A percentile compares a stretch with the other conserved stretches of the same genome.
These are phyloP conservation scores for Paraplagusia blochii DNA, from an alignment of 2,113 vertebrate species.

Conservation along the genomic window DNA sequence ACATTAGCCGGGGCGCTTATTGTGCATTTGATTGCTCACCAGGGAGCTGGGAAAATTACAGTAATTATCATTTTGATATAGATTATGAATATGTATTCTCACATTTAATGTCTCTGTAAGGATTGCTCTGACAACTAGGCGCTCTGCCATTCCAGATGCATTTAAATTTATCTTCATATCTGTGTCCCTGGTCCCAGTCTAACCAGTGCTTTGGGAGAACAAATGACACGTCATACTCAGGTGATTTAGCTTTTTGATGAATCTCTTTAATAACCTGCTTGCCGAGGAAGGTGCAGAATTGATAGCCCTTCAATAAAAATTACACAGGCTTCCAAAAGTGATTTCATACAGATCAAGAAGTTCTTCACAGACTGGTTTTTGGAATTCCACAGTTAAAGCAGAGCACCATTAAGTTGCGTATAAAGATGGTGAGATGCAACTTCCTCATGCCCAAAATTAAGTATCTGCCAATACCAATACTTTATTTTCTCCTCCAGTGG, in stretches of 20 bases:
- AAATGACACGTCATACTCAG: slow-evolving; percentile 24
- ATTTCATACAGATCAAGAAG: too few relatives aligned
- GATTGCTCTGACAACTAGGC: slow-evolving; percentile 50
- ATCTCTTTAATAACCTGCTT: slow-evolving; percentile 5
- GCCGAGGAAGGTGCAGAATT: neutral
- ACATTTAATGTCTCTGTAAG: slow-evolving; percentile 63
- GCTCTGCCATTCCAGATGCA: slow-evolving; percentile 52
- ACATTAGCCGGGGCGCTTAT: slow-evolving; percentile 65
- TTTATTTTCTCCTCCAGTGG: too few relatives aligned
- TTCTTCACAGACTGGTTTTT: too few relatives aligned
- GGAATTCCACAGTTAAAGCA: too few relatives aligned
- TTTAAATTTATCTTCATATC: slow-evolving; percentile 47
- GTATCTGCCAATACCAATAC: too few relatives aligned
- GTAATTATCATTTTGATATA: slow-evolving; percentile 70
- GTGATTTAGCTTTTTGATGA: slow-evolving; percentile 15
- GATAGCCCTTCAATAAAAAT: too few relatives aligned
- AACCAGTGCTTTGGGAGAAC: slow-evolving; percentile 24
- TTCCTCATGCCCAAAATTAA: too few relatives aligned
- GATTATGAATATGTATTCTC: slow-evolving; percentile 68
- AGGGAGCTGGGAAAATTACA: slow-evolving; percentile 70
- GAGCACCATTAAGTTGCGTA: too few relatives aligned
- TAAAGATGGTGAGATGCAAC: too few relatives aligned
- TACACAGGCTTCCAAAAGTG: too few relatives aligned
- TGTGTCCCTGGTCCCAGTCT: slow-evolving; percentile 26
- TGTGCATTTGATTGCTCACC: slow-evolving; percentile 68